A percentile compares a stretch with the other conserved stretches of the same genome.
Evolutionary conservation across 2,113 vertebrate genomes (phyloP).

Genomic region (Otus sunia): DNA sequence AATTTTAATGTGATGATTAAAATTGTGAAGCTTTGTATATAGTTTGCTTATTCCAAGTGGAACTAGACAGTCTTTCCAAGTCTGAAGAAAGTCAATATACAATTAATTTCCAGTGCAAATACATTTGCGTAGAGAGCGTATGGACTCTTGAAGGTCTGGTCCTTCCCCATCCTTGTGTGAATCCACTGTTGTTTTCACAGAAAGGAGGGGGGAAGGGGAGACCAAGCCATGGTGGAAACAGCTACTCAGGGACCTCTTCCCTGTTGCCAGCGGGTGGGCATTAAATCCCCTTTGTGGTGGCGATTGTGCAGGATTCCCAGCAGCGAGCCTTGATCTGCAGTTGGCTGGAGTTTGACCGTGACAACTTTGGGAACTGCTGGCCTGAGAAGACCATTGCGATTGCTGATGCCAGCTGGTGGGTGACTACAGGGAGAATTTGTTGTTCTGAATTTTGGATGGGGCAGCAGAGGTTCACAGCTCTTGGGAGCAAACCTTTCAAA

Average conservation of each 20-base stretch:
- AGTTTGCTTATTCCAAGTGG: background rate
- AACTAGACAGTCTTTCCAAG: background rate
- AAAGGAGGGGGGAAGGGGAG: background rate
- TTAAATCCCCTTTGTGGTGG: background rate
- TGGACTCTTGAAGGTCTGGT: background rate
- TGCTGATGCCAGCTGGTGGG: background rate
- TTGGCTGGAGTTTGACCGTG: background rate
- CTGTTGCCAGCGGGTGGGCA: background rate
- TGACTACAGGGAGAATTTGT: background rate
- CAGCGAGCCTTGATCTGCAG: background rate
- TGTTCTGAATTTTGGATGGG: background rate
- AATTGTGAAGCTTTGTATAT: background rate
- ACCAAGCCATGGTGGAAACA: background rate
- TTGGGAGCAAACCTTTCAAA: background rate
- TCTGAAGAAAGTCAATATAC: background rate
- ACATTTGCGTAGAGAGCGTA: background rate
- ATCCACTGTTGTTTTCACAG: background rate
- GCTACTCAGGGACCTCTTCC: background rate
- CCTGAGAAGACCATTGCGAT: background rate
- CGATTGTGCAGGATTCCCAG: background rate
- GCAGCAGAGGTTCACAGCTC: background rate
- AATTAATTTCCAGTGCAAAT: background rate
- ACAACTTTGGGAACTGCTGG: background rate
- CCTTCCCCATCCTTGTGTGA: background rate
- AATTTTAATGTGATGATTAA: slow-evolving; percentile 24